A percentile compares a stretch with the other conserved stretches of the same genome.
Evolutionary conservation across 2,113 vertebrate species (phyloP).

Genomic region (Callipepla squamata): DNA sequence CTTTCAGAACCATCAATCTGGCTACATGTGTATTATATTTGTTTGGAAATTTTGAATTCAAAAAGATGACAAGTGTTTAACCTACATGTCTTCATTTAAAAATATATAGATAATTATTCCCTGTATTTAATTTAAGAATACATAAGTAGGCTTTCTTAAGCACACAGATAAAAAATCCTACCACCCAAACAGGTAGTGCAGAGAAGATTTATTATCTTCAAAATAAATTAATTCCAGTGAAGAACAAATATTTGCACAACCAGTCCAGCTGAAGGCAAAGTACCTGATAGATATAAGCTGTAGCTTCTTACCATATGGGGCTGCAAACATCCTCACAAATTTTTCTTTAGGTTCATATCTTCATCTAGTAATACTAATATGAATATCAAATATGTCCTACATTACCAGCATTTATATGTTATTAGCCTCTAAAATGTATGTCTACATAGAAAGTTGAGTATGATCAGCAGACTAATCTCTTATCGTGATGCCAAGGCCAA

Average conservation of each 20-base stretch:
- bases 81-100: not conserved
- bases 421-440: not conserved
- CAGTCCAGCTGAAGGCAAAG: not conserved
- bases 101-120: not conserved
- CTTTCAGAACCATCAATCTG: not conserved
- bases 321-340: not conserved
- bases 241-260: not conserved
- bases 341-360: not conserved
- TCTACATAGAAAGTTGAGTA: not conserved
- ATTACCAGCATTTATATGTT: not conserved
- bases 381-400: not conserved
- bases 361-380: not conserved
- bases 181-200: not conserved
- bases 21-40: conserved; percentile 23
- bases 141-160: not conserved
- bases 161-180: not conserved
- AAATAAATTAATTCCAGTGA: not conserved
- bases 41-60: conserved; percentile 4
- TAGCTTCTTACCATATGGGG: not conserved
- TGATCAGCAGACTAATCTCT: not conserved
- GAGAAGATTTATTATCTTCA: not conserved
- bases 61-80: not conserved
- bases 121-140: not conserved
- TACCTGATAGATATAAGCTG: not conserved
- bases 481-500: not conserved